phyloP scores from a whole-genome alignment of 2,113 vertebrate species.

The Ovibos moschatus region DNA sequence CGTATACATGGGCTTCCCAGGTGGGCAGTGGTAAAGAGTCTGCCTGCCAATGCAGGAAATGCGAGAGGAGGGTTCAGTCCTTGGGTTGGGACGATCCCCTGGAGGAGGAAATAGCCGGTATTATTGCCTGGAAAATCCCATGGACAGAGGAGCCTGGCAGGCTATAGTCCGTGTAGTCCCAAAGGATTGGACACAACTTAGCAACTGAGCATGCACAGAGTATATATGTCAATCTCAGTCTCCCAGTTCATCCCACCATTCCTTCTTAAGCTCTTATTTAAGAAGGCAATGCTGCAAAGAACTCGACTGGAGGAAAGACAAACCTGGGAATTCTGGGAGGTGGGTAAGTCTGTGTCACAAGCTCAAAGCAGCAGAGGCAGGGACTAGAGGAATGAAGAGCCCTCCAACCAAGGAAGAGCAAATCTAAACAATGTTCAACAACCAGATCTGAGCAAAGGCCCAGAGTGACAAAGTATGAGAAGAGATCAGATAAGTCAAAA shows the following conservation, averaged over 20 bases:
- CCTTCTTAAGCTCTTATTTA: not conserved
- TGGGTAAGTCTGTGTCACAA: not conserved
- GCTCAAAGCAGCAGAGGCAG: not conserved
- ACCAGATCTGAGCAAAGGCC: constrained; percentile 1
- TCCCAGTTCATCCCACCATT: not conserved
- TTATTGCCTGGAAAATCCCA: not conserved
- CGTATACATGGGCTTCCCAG: not conserved
- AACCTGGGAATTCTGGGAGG: not conserved
- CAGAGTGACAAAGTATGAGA: not conserved
- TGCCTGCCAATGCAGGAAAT: not conserved
- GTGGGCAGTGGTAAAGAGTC: not conserved
- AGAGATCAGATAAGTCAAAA: not conserved
- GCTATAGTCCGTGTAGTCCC: not conserved
- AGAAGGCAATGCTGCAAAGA: not conserved
- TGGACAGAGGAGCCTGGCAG: not conserved
- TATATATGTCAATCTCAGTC: not conserved
- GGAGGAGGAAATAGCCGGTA: not conserved
- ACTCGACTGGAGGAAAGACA: not conserved
- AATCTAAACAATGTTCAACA: constrained; percentile 13
- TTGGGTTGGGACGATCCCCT: not conserved
- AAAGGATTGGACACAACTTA: not conserved
- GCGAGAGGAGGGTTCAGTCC: not conserved
- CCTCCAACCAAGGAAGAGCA: not conserved
- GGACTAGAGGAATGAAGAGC: not conserved
- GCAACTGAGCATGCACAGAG: not conserved